Base-by-base conservation (phyloP, 2,113 vertebrate species). In the Phainopepla nitens region DNA sequence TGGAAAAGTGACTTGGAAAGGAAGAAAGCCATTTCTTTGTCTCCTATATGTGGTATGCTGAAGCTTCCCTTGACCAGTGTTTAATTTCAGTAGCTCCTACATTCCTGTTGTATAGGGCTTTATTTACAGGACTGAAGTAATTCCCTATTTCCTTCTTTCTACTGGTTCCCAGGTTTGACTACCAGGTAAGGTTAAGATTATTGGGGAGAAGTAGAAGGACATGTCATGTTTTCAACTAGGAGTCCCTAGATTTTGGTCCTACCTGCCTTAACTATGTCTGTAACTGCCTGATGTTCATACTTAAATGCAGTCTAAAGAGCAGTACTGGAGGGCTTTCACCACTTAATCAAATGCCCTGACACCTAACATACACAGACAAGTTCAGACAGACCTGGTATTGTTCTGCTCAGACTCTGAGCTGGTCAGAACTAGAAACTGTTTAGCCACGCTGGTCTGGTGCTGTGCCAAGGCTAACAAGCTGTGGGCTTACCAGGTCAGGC, bases 371-470 rank as follows among this genome's bases (percentile, higher is more conserved):
- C 0, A 1, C 78, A 87, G 61, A 57, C 44, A 11, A 31, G 22
- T 80, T 64, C 66, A 87, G n/a, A 97, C 90, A 97, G 79, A 68
- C 49, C 17, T 27, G 10, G 33, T 36, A 35, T 82, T 97, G 75
- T 95, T 93, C 79, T 88, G 11, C 23, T 45, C n/a, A 79, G 76
- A 72, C 57, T 79, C 49, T 78, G 39, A 77, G 45, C 57, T 80
- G 36, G 70, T 92, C 82, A 65, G 66, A 94, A 57, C 56, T 36
- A 78, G 45, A 85, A 65, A 57, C 82, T 82, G 49, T 24, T 79
- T 71, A 96, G 88, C 78, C 82, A 82, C 3, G 8, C 25, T 69
- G 36, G 54, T 35, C 58, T 94, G 84, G 29, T 85, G 22, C 47
- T 49, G 15, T 82, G 82, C 92, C 94, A 95, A 93, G 88, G 21